phyloP scores from a whole-genome alignment of 2,888 invertebrate species.

The Drosophila merina region DNA sequence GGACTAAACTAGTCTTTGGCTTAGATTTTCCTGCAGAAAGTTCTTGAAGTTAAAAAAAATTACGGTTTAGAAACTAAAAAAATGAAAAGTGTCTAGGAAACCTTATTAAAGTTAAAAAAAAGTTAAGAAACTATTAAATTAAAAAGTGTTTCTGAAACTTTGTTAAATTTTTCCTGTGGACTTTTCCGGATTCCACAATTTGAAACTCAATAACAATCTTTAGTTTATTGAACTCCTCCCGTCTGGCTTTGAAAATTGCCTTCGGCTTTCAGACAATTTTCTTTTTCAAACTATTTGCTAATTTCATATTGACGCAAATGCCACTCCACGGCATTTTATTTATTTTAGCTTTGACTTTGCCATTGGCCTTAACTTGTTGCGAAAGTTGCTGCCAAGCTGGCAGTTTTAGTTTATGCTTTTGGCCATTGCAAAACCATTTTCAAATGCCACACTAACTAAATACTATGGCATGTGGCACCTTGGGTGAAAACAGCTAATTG shows the following conservation, averaged over 20 bases:
- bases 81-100: too few relatives aligned
- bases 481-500: conserved; percentile 21
- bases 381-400: conserved; percentile 67
- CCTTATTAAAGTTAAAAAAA: background rate
- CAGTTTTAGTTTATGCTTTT: conserved; percentile 25
- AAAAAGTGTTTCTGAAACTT: too few relatives aligned
- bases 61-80: too few relatives aligned
- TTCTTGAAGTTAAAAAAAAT: background rate
- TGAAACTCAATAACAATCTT: background rate
- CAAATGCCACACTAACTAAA: conserved; percentile 33
- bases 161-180: background rate
- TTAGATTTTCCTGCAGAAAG: background rate
- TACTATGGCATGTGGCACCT: conserved; percentile 28
- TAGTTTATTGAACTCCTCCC: conserved; percentile 32
- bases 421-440: conserved; percentile 54
- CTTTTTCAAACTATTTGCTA: conserved; percentile 28
- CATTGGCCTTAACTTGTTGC: conserved; percentile 61
- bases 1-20: background rate
- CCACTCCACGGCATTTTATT: conserved; percentile 11
- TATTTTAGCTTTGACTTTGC: conserved; percentile 32
- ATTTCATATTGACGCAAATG: conserved; percentile 32
- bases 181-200: background rate
- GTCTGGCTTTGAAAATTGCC: conserved; percentile 18
- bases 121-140: too few relatives aligned
- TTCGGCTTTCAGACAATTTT: conserved; percentile 24